Conservation (phyloP, 2,113 vertebrate species). For the Pygoscelis adeliae region DNA sequence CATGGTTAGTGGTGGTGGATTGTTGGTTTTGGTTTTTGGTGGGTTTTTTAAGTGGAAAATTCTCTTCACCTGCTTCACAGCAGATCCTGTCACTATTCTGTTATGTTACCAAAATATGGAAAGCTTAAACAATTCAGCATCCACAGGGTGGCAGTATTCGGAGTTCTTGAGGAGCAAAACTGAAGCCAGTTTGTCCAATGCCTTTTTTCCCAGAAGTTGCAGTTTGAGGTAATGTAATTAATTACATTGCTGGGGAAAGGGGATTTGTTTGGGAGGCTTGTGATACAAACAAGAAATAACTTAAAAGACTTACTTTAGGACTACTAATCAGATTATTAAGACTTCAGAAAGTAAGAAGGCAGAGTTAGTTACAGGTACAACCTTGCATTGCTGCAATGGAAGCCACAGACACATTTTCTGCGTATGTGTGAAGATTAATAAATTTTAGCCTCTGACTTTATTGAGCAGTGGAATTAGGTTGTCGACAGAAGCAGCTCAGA, state of each 20-base stretch:
- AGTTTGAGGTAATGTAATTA: background rate
- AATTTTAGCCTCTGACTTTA: background rate
- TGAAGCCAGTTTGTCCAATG: fast-evolving
- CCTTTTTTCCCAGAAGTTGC: background rate
- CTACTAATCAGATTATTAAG: background rate
- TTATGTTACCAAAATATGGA: fast-evolving
- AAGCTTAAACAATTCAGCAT: background rate
- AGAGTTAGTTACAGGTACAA: background rate
- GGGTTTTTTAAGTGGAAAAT: background rate
- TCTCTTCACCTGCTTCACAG: background rate
- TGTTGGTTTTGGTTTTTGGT: background rate
- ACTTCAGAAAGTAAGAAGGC: background rate
- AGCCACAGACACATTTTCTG: background rate
- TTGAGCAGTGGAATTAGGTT: background rate
- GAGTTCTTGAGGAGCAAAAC: background rate
- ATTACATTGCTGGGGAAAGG: fast-evolving
- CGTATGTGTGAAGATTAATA: fast-evolving
- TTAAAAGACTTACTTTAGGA: background rate
- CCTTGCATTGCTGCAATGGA: background rate
- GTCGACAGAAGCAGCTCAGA: background rate
- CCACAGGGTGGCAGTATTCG: background rate
- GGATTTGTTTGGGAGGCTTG: background rate
- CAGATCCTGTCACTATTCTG: fast-evolving
- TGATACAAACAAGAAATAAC: background rate
- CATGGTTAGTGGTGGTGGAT: no score